Evolutionary conservation across 2,888 invertebrate genomes (phyloP).

Genomic region (Tinea semifulvella): DNA sequence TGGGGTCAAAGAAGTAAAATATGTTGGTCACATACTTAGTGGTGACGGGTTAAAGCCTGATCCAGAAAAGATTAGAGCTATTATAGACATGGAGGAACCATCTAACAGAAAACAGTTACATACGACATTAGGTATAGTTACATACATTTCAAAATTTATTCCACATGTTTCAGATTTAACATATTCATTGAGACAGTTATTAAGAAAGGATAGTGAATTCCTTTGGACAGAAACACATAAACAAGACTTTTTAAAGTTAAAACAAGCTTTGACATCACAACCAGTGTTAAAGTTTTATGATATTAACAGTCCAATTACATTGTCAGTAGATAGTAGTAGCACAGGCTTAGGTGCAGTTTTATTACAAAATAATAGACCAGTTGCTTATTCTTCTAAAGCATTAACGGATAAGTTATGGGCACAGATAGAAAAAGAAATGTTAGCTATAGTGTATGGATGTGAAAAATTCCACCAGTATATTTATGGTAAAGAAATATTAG

Average conservation of each 20-base stretch:
- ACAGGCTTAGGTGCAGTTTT: conserved; percentile 17
- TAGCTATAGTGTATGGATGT: conserved; percentile 20
- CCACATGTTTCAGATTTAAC: conserved; percentile 17
- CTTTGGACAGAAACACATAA: conserved; percentile 16
- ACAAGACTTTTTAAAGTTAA: conserved; percentile 15
- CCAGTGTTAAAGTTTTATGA: conserved; percentile 17
- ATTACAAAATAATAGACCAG: conserved; percentile 15
- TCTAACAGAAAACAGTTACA: conserved; percentile 17
- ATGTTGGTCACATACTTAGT: conserved; percentile 16
- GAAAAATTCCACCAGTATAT: conserved; percentile 20
- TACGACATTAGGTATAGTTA: conserved; percentile 18
- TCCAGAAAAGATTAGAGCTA: conserved; percentile 16
- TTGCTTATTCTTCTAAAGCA: conserved; percentile 20
- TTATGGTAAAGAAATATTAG: conserved; percentile 17
- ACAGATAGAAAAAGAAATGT: conserved; percentile 21
- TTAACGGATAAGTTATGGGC: conserved; percentile 19
- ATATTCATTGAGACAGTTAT: conserved; percentile 15
- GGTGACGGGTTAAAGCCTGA: conserved; percentile 13
- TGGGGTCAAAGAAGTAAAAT: conserved; percentile 15
- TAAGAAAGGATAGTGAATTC: conserved; percentile 16
- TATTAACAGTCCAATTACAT: conserved; percentile 11
- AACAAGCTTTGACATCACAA: conserved; percentile 13
- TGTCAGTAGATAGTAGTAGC: conserved; percentile 16
- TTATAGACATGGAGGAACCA: conserved; percentile 15
- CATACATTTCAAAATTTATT: conserved; percentile 18